phyloP scores from a whole-genome alignment of 2,113 vertebrate genomes.

The Noturus placidus region DNA sequence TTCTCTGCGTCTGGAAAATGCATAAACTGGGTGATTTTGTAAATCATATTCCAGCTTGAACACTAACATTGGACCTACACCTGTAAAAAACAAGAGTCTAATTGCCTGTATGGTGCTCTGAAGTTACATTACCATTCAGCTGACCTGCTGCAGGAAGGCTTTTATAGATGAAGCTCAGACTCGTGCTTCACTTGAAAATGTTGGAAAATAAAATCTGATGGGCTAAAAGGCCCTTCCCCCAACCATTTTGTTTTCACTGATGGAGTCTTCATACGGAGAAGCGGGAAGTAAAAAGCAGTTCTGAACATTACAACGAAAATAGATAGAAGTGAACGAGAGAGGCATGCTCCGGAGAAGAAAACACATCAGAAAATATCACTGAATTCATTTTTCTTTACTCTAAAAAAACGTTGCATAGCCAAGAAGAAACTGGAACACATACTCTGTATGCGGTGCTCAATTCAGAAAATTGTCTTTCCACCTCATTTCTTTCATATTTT shows the following conservation, averaged over 20 bases:
- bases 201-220: not conserved
- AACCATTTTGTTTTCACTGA: not conserved
- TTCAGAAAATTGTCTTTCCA: not conserved
- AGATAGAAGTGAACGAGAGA: not conserved
- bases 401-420: not conserved
- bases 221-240: not conserved
- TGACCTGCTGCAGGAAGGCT: not conserved
- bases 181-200: not conserved
- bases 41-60: not conserved
- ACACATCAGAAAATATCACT: not conserved
- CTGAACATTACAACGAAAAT: not conserved
- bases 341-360: not conserved
- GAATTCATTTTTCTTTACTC: not conserved
- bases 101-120: not conserved
- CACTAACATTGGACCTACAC: not conserved
- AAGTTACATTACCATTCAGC: slow-evolving; percentile 3
- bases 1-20: not conserved
- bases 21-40: not conserved
- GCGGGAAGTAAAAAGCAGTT: not conserved
- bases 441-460: not conserved
- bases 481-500: not conserved
- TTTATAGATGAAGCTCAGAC: not conserved
- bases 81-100: not conserved
- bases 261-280: not conserved
- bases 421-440: not conserved